These are phyloP conservation scores for Iselma pallidipennis DNA, from an alignment of 2,888 invertebrate genomes.

Conservation along the genomic window DNA sequence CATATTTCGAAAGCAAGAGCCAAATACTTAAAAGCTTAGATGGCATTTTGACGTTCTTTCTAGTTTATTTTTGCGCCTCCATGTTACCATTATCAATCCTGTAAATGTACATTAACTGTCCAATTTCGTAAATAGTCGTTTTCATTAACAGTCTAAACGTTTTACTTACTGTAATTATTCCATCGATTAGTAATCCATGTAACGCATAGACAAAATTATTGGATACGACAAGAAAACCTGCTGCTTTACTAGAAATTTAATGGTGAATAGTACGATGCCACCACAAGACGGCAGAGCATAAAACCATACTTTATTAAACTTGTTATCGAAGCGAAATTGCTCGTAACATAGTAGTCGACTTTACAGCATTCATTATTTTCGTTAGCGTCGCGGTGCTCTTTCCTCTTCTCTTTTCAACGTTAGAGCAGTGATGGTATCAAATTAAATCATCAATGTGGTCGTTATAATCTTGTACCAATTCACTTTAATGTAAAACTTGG, in stretches of 20 bases:
- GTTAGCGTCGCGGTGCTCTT: background rate
- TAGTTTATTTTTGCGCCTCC: no score
- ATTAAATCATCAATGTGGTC: background rate
- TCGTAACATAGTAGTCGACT: slow-evolving; percentile 25
- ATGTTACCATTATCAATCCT: no score
- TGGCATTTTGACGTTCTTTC: no score
- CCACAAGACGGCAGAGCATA: slow-evolving; percentile 21
- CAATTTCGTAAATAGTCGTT: no score
- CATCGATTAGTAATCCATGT: background rate
- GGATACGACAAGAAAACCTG: background rate
- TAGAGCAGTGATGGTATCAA: background rate
- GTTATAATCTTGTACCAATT: background rate
- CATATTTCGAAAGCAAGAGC: no score
- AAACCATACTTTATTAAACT: slow-evolving; percentile 33
- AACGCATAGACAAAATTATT: background rate
- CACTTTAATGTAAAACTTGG: background rate
- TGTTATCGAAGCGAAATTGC: slow-evolving; percentile 32
- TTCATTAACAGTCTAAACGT: no score
- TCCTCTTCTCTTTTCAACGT: background rate
- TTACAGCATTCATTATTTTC: slow-evolving; percentile 11
- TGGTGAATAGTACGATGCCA: slow-evolving; percentile 12
- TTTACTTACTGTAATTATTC: background rate
- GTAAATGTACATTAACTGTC: no score
- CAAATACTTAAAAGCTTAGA: no score
- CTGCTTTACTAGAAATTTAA: slow-evolving; percentile 18